Evolutionary conservation across 2,888 invertebrate species (phyloP).

Genomic region (Oscheius sp.): DNA sequence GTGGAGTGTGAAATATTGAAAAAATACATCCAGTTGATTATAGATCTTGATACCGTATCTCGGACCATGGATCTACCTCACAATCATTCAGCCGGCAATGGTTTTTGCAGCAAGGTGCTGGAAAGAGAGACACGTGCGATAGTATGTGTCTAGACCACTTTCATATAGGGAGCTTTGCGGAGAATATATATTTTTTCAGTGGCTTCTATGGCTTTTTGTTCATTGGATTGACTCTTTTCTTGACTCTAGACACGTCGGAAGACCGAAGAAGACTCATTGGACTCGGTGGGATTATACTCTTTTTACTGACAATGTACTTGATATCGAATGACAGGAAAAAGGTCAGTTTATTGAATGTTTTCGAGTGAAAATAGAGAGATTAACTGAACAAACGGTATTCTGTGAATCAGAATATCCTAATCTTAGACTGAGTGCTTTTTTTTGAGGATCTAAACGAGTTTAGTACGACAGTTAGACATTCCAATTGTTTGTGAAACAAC

Average conservation of each 20-base stretch:
- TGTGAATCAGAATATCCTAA: no score
- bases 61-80: conserved; percentile 1
- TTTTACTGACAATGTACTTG: conserved; percentile 60
- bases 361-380: no score
- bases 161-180: not conserved
- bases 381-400: no score
- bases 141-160: conserved; percentile 10
- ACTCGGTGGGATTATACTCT: conserved; percentile 62
- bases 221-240: conserved; percentile 37
- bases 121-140: conserved; percentile 14
- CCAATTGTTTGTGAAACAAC: no score
- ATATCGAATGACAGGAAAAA: conserved; percentile 55
- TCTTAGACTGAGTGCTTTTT: no score
- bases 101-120: conserved; percentile 25
- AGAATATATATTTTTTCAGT: conserved; percentile 32
- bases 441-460: no score
- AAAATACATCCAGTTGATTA: no score
- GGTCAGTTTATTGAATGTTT: conserved; percentile 38
- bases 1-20: no score
- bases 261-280: conserved; percentile 59
- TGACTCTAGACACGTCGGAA: conserved; percentile 39
- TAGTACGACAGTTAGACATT: no score
- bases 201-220: conserved; percentile 38
- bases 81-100: not conserved
- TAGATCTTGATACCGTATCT: conserved; percentile 16